phyloP scores from a whole-genome alignment of 2,113 vertebrate genomes.

The Leiothrix lutea region DNA sequence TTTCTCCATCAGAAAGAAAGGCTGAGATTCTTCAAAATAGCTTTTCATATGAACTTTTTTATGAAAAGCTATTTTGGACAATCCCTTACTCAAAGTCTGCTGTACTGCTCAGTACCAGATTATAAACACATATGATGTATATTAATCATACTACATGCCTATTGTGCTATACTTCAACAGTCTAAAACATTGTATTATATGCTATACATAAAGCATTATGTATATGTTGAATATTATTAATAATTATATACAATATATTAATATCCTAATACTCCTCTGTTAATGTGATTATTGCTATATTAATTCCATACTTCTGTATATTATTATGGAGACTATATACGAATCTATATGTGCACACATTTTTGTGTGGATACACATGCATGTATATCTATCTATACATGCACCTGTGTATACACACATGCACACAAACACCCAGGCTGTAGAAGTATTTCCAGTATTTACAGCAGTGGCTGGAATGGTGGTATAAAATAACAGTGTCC shows the following conservation, averaged over 20 bases:
- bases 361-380: background rate
- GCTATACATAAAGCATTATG: background rate
- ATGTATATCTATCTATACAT: too few relatives aligned
- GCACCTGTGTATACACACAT: background rate
- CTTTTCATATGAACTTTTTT: background rate
- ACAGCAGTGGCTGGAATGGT: background rate
- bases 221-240: background rate
- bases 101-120: background rate
- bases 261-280: background rate
- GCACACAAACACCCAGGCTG: accelerated
- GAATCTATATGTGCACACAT: background rate
- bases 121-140: background rate
- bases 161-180: background rate
- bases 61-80: too few relatives aligned
- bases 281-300: background rate
- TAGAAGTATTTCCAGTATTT: background rate
- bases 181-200: background rate
- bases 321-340: background rate
- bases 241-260: background rate
- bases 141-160: background rate
- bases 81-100: background rate
- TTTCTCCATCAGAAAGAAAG: background rate
- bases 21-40: background rate
- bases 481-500: background rate
- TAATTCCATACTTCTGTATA: background rate